Evolutionary conservation across 1,140 invertebrate species (phyloP).

Genomic region (Maniola jurtina): DNA sequence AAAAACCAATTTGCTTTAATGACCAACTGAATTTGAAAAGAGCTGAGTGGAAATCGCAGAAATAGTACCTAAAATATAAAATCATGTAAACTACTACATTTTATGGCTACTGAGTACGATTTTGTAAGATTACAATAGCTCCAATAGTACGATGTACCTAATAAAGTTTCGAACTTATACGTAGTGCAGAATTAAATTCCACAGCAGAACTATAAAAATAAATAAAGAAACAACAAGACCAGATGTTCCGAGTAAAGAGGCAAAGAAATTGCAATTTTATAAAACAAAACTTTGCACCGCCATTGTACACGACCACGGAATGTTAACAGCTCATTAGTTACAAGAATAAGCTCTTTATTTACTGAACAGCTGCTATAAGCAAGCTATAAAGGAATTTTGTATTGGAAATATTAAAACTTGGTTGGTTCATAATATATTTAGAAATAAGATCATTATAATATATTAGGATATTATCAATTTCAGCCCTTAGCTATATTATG

Average conservation of each 20-base stretch:
- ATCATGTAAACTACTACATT: too few relatives aligned
- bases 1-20: too few relatives aligned
- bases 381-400: background rate
- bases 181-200: constrained; percentile 4
- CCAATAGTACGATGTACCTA: background rate
- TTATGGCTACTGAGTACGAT: too few relatives aligned
- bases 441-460: background rate
- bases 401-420: background rate
- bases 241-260: constrained; percentile 11
- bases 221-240: constrained; percentile 18
- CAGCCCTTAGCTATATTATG: too few relatives aligned
- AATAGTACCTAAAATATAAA: too few relatives aligned
- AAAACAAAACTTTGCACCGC: constrained; percentile 16
- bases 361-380: constrained; percentile 1
- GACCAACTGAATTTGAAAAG: too few relatives aligned
- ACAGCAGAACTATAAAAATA: constrained; percentile 9
- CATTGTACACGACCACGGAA: constrained; percentile 11
- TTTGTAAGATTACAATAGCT: background rate
- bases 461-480: too few relatives aligned
- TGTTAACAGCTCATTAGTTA: constrained; percentile 18
- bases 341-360: constrained; percentile 7
- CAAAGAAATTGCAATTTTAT: constrained; percentile 25
- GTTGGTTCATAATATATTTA: background rate
- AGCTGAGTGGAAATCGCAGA: too few relatives aligned
- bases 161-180: constrained; percentile 10